Evolutionary conservation across 2,113 vertebrate species (phyloP).

Genomic region (Mionectes macconnelli): DNA sequence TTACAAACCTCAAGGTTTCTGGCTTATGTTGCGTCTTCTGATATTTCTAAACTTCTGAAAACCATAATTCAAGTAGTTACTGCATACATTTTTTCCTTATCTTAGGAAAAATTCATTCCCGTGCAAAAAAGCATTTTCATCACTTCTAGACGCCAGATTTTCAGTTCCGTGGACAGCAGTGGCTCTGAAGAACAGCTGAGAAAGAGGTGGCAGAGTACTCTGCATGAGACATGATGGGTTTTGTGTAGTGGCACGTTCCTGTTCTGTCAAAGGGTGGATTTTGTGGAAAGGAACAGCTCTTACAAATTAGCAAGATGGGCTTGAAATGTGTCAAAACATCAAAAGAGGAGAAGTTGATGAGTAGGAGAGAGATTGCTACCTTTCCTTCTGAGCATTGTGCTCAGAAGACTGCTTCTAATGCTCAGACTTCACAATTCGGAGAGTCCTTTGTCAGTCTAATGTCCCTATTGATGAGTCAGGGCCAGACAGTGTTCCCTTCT

Average conservation of each 20-base stretch:
- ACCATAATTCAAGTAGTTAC: neutral
- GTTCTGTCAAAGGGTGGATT: neutral
- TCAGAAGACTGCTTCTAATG: neutral
- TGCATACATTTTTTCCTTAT: neutral
- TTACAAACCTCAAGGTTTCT: neutral
- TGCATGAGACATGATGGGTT: neutral
- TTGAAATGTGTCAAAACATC: neutral
- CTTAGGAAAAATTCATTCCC: neutral
- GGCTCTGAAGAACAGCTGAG: neutral
- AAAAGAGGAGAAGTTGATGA: neutral
- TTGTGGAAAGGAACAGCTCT: neutral
- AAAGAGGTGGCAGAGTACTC: neutral
- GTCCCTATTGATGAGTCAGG: neutral
- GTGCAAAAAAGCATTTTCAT: neutral
- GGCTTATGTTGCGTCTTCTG: neutral
- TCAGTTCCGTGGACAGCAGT: neutral
- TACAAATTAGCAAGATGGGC: neutral
- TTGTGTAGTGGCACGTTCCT: neutral
- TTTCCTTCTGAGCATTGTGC: neutral
- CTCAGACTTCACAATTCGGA: neutral
- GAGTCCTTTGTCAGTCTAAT: neutral
- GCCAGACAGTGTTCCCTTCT: neutral
- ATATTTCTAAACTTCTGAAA: neutral
- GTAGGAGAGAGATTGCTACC: neutral
- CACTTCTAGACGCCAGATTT: neutral